Evolutionary conservation across 2,113 vertebrate genomes (phyloP), one percentile per base, ranked within the genome.

Genomic region (Atherinomorus stipes): DNA sequence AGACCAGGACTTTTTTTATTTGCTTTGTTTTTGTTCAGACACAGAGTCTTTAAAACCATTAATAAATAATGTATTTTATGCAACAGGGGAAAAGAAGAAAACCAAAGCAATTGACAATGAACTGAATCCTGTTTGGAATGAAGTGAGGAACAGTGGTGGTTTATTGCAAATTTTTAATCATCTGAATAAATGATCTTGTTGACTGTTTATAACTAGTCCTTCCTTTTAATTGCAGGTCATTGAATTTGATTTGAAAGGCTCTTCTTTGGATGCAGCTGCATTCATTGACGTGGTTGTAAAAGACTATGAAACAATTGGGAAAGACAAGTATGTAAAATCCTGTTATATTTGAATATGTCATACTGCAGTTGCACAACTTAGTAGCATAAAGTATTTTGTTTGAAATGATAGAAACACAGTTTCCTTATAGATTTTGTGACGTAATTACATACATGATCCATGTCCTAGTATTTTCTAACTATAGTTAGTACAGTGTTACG

Each of bases 281-380:
- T 94, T 95, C 38, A 92, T 99, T 73, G 91, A 91, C 1, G 91
- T 98, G 73, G 73, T 95, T 58, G 96, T 99, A 81, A 99, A 99
- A 90, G 98, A 99, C 88, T 98, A 96, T 52, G 98, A 99, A 91
- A 98, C 96, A 45, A 96, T 99, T 65, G 98, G 98, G 85, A 97
- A 98, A 92, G 94, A 99, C 91, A 99, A 98, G 98, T 99, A 96
- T 56, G 97, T 86, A 37, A 4, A 12, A 66, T 51, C 13, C 11
- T 0, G 18, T 69, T 34, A 58, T 9, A 21, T 28, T 47, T 4
- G 11, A 26, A 25, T 21, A 15, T 47, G 44, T 11, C 44, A 47
- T 47, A 8, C 7, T 19, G 18, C 19, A 19, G 8, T 19, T n/a
- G 15, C 15, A 3, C 13, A 13, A 13, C 37, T 38, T 38, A 38